Evolutionary conservation across 2,888 invertebrate species (phyloP).

Genomic region (Zootermopsis nevadensis): DNA sequence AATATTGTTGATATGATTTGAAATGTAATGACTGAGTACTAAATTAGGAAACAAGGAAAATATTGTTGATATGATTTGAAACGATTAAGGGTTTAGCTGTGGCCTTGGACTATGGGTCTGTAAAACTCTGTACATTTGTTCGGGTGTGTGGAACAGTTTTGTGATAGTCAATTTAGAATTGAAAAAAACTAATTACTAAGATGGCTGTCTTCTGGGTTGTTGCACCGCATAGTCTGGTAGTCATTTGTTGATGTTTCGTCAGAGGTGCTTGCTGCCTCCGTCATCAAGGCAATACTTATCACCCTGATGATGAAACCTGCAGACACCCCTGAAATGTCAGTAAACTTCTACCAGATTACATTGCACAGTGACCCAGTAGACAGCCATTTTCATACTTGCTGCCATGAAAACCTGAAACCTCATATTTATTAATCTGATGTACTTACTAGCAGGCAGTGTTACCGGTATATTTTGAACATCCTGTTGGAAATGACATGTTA

Average conservation of each 20-base stretch:
- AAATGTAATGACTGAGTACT: background rate
- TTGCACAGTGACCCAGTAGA: no score
- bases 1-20: background rate
- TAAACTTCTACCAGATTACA: no score
- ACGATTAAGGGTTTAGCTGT: background rate
- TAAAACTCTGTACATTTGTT: background rate
- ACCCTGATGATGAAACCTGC: no score
- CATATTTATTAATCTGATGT: background rate
- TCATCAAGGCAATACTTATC: no score
- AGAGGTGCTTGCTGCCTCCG: no score
- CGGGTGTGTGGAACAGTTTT: background rate
- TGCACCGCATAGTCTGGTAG: no score
- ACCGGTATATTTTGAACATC: background rate
- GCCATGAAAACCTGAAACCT: no score
- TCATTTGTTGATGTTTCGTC: no score
- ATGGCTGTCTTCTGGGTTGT: no score
- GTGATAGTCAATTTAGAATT: background rate
- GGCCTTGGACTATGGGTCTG: background rate
- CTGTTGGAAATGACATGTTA: slow-evolving; percentile 5
- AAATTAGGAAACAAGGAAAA: background rate
- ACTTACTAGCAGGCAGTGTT: background rate
- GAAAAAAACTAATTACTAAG: no score
- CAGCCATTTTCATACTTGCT: background rate
- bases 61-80: background rate
- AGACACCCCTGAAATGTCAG: no score